These are phyloP conservation scores for Strongylocentrotus purpuratus DNA, from an alignment of 35 echinoderm and acorn worm genomes.

Conservation along the genomic window DNA sequence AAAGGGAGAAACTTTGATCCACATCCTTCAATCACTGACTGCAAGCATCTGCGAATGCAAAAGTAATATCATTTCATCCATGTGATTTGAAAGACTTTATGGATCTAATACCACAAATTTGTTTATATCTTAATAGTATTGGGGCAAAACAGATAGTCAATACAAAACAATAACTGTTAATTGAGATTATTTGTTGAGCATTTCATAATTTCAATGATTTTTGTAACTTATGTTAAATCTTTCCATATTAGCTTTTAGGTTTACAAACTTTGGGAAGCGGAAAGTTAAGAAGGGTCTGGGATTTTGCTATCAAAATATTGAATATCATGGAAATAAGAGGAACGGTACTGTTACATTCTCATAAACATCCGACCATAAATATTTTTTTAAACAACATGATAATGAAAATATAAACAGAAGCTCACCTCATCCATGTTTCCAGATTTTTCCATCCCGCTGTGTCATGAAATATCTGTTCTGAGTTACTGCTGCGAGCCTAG, in stretches of 20 bases:
- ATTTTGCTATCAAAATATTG: no score
- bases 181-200: background rate
- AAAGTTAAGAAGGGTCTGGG: no score
- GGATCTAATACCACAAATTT: background rate
- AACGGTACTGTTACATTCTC: background rate
- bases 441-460: slow-evolving; percentile 97
- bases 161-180: background rate
- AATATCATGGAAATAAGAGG: background rate
- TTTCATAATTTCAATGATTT: background rate
- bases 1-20: slow-evolving; percentile 67
- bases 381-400: background rate
- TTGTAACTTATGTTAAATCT: no score
- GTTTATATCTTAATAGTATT: background rate
- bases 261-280: no score
- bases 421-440: slow-evolving; percentile 99
- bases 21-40: slow-evolving; percentile 92
- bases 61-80: background rate
- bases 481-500: slow-evolving; percentile 33
- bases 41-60: slow-evolving; percentile 70
- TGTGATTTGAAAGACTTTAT: background rate
- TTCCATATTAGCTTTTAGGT: no score
- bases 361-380: background rate
- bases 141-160: background rate
- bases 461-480: slow-evolving; percentile 94
- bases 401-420: background rate